phyloP scores from a whole-genome alignment of 1,140 invertebrate species.

The Pseudachorutes palmiensis region DNA sequence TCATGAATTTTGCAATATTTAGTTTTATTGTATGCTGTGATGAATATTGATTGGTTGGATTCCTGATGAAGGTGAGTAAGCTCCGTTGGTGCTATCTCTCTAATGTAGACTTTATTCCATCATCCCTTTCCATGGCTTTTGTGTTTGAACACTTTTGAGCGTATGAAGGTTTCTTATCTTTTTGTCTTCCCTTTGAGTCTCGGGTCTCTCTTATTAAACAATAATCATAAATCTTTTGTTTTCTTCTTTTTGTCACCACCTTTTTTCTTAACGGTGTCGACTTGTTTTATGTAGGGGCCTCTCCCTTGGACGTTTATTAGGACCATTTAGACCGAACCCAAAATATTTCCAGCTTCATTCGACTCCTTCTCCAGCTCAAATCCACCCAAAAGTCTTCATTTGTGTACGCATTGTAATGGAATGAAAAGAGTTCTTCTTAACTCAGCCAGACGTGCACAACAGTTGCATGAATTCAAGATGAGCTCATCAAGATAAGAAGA shows the following conservation, averaged over 20 bases:
- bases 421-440: no score
- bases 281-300: slow-evolving; percentile 5
- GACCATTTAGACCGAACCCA: background rate
- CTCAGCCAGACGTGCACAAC: no score
- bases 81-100: background rate
- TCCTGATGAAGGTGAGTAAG: no score
- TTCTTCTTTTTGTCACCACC: slow-evolving; percentile 8
- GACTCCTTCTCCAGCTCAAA: background rate
- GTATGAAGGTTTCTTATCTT: background rate
- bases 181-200: background rate
- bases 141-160: background rate
- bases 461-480: no score
- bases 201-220: slow-evolving; percentile 6
- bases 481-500: no score
- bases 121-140: background rate
- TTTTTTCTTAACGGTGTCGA: slow-evolving; percentile 7
- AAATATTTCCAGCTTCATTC: background rate
- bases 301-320: background rate
- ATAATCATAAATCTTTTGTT: slow-evolving; percentile 14
- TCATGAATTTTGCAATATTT: no score
- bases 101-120: background rate
- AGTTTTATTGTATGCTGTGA: no score
- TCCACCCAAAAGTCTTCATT: no score
- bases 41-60: no score
- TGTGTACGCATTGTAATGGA: no score